Conservation (phyloP, 2,888 invertebrate species). For the Diabrotica balteata region DNA sequence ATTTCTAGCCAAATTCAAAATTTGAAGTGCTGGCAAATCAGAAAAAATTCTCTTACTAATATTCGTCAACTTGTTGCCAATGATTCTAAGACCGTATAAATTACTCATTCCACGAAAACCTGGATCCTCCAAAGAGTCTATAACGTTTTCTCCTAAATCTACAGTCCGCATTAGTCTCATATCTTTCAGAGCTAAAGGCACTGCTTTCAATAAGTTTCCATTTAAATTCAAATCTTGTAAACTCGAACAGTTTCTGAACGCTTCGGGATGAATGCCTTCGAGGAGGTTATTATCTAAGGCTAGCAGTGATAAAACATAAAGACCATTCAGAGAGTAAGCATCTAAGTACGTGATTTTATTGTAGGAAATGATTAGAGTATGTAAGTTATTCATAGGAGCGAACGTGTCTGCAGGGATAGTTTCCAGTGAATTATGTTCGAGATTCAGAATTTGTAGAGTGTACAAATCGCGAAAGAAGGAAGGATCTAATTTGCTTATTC, state of each 20-base stretch:
- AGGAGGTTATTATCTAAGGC: slow-evolving; percentile 87
- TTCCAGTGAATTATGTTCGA: slow-evolving; percentile 84
- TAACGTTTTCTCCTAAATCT: slow-evolving; percentile 90
- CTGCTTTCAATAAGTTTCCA: slow-evolving; percentile 81
- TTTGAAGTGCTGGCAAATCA: slow-evolving; percentile 81
- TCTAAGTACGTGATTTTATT: slow-evolving; percentile 86
- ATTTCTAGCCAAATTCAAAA: slow-evolving; percentile 88
- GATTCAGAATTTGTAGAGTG: slow-evolving; percentile 83
- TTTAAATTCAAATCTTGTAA: slow-evolving; percentile 90
- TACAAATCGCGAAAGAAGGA: slow-evolving; percentile 86
- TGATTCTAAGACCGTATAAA: slow-evolving; percentile 85
- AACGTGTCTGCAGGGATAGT: slow-evolving; percentile 88
- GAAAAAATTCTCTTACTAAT: slow-evolving; percentile 81
- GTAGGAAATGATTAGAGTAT: slow-evolving; percentile 84
- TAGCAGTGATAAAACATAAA: slow-evolving; percentile 84
- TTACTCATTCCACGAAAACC: slow-evolving; percentile 85
- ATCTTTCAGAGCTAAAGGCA: slow-evolving; percentile 83
- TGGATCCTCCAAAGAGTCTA: slow-evolving; percentile 80
- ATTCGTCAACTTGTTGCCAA: slow-evolving; percentile 86
- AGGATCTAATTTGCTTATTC: slow-evolving; percentile 80
- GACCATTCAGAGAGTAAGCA: slow-evolving; percentile 85
- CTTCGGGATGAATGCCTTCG: slow-evolving; percentile 84
- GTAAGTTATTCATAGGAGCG: slow-evolving; percentile 89
- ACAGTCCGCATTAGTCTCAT: slow-evolving; percentile 86
- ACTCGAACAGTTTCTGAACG: slow-evolving; percentile 89